Percentiles rank a stretch among this genome's conserved stretches.
Conservation (phyloP, 53 echinoderm and acorn worm species). For the Mesocentrotus franciscanus region DNA sequence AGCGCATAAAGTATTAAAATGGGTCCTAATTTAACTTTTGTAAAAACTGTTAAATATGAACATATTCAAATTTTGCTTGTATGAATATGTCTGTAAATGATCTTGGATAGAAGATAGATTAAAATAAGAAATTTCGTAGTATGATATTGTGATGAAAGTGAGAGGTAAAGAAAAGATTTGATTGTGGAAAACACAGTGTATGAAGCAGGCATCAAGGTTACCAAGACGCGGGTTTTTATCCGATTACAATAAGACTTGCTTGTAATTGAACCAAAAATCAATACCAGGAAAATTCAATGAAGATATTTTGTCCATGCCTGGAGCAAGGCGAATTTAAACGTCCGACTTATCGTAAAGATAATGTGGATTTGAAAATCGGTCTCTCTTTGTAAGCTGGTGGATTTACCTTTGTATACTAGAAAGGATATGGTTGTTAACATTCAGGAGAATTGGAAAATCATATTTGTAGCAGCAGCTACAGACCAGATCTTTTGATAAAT, state of each 20-base stretch:
- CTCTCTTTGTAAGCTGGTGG: neutral
- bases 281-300: neutral
- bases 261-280: conserved; percentile 7
- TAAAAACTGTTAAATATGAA: too few species aligned
- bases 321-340: neutral
- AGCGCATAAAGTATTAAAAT: too few species aligned
- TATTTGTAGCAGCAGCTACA: neutral
- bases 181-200: neutral
- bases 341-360: neutral
- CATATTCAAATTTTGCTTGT: too few species aligned
- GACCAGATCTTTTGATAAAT: conserved; percentile 4
- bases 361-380: too few species aligned
- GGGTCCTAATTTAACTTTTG: too few species aligned
- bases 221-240: neutral
- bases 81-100: neutral
- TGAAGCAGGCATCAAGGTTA: neutral
- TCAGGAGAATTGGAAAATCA: neutral
- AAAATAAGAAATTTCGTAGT: neutral
- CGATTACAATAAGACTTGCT: neutral
- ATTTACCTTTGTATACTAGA: neutral
- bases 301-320: neutral
- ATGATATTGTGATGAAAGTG: neutral
- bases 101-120: neutral
- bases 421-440: neutral
- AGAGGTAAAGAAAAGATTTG: neutral